Conservation (phyloP, 2,797 vertebrate species). For the Sebastes matsubarae region DNA sequence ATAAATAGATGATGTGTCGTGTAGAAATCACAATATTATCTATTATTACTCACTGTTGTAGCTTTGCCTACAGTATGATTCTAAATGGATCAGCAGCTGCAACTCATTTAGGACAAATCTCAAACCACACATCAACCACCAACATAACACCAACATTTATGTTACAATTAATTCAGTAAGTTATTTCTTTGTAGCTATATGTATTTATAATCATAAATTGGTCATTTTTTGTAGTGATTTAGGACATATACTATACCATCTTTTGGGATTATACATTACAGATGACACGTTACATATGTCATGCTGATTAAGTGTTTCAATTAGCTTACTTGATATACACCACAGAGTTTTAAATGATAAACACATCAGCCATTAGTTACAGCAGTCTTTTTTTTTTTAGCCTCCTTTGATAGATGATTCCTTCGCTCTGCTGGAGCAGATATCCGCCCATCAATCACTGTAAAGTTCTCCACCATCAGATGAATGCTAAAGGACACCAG, state of each 20-base stretch:
- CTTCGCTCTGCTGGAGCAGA: background rate
- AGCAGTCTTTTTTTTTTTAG: background rate
- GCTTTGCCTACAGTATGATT: background rate
- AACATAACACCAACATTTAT: background rate
- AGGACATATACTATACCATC: background rate
- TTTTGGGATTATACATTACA: background rate
- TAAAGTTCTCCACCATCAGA: background rate
- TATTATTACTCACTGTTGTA: background rate
- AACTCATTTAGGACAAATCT: background rate
- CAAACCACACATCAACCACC: background rate
- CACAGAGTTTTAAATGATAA: background rate
- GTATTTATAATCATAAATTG: background rate
- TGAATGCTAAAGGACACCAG: background rate
- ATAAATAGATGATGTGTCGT: background rate
- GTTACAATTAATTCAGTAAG: background rate
- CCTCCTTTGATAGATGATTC: background rate
- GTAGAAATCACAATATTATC: background rate
- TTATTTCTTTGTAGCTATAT: background rate
- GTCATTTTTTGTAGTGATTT: background rate
- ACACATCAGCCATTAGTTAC: constrained; percentile 1
- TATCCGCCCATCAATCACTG: background rate
- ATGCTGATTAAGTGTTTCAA: background rate
- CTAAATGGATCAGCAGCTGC: background rate
- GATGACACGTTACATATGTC: constrained; percentile 13
- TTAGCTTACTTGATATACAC: constrained; percentile 1